A percentile compares a stretch with the other conserved stretches of the same genome.
These are phyloP conservation scores for Dichetophora obliterata DNA, from an alignment of 2,888 invertebrate genomes.

Conservation along the genomic window DNA sequence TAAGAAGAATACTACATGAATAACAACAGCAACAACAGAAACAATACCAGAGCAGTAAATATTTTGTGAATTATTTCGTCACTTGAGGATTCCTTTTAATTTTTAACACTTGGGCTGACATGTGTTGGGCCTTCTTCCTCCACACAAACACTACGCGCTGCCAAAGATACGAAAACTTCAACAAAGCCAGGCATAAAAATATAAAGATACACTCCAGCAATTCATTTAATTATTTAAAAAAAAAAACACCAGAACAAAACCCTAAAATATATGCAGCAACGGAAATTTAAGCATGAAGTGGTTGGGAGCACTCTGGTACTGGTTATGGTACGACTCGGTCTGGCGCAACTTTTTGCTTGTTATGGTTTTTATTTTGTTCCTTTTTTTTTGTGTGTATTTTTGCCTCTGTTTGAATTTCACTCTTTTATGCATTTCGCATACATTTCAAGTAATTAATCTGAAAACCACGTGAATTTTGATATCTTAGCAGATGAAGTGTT, in stretches of 20 bases:
- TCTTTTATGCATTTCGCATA: conserved; percentile 11
- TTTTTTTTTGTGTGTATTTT: not conserved
- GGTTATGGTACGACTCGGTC: not conserved
- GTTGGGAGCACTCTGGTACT: not conserved
- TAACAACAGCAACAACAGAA: conserved; percentile 52
- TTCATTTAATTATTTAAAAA: conserved; percentile 62
- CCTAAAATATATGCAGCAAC: not conserved
- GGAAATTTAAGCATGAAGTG: conserved; percentile 23
- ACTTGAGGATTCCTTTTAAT: conserved; percentile 47
- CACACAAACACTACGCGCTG: not conserved
- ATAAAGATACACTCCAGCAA: conserved; percentile 56
- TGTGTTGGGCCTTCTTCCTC: conserved; percentile 35
- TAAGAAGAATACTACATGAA: conserved; percentile 44
- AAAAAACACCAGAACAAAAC: not conserved
- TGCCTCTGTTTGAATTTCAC: not conserved
- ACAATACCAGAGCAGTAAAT: not conserved
- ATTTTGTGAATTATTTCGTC: conserved; percentile 43
- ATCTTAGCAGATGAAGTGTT: conserved; percentile 50
- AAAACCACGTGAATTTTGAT: conserved; percentile 57
- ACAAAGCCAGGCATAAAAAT: not conserved
- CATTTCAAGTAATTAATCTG: conserved; percentile 51
- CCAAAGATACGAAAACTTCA: not conserved
- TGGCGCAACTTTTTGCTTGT: conserved; percentile 13
- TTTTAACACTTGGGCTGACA: conserved; percentile 53
- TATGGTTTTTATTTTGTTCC: not conserved